Conservation (phyloP, 2,113 vertebrate genomes). For the Anguilla rostrata region DNA sequence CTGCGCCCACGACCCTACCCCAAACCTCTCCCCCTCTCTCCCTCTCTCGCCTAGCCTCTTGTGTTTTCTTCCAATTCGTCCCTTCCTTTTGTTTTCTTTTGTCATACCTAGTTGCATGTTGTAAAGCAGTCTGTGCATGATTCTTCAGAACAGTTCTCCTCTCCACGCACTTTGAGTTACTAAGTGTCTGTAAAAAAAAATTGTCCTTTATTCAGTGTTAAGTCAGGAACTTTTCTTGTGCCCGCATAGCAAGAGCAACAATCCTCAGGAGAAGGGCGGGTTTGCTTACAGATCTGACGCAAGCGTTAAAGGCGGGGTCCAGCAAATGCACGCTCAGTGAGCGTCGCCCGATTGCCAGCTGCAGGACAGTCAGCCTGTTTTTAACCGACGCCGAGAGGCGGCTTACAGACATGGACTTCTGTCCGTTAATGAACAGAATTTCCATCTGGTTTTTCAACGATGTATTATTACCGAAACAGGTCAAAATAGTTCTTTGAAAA, state of each 20-base stretch:
- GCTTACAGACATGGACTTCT: background rate
- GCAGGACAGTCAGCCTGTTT: background rate
- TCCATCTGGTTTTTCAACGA: background rate
- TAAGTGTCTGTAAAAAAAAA: constrained; percentile 66
- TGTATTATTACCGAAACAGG: background rate
- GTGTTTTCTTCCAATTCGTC: constrained; percentile 55
- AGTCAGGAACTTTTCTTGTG: constrained; percentile 59
- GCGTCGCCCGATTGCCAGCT: background rate
- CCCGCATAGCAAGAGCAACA: constrained; percentile 59
- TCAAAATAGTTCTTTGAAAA: background rate
- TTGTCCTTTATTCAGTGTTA: constrained; percentile 69
- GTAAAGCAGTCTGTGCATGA: constrained; percentile 80
- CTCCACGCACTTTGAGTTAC: constrained; percentile 60
- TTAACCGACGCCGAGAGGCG: background rate
- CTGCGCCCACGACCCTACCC: constrained; percentile 39
- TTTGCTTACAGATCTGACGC: constrained; percentile 47
- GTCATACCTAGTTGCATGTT: constrained; percentile 86
- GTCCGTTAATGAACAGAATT: background rate
- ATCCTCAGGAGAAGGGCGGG: constrained; percentile 62
- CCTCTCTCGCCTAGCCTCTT: constrained; percentile 63
- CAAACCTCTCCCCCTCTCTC: constrained; percentile 52
- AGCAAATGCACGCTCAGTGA: constrained; percentile 4
- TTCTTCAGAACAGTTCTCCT: constrained; percentile 66
- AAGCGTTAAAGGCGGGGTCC: background rate
- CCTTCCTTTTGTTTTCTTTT: constrained; percentile 53